These are phyloP conservation scores for Chironomus tepperi DNA, from an alignment of 1,140 invertebrate species.

Conservation along the genomic window DNA sequence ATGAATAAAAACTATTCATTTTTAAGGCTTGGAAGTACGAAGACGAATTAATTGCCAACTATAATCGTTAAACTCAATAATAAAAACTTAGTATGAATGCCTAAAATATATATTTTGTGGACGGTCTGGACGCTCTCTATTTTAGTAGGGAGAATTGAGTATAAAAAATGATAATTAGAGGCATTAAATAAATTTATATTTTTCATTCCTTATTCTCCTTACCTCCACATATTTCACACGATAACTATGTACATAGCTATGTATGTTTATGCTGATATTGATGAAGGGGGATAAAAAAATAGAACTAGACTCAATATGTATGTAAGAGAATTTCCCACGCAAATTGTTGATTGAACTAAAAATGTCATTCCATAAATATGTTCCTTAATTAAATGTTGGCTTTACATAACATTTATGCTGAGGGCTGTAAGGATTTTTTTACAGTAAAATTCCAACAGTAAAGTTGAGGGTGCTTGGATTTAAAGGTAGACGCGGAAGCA, in stretches of 20 bases:
- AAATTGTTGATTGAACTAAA: neutral
- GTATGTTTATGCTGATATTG: neutral
- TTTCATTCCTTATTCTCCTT: neutral
- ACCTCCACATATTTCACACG: conserved; percentile 5
- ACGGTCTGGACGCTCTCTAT: neutral
- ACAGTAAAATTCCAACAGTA: neutral
- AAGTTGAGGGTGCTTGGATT: neutral
- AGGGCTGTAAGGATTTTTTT: conserved; percentile 1
- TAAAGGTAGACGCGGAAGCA: neutral
- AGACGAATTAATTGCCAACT: no score
- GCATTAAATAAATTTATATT: no score
- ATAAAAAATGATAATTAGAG: neutral
- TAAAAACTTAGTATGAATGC: no score
- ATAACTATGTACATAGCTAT: neutral
- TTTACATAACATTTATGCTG: neutral
- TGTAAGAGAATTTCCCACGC: conserved; percentile 22
- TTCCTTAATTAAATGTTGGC: neutral
- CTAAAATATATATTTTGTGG: no score
- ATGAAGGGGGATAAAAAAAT: conserved; percentile 3
- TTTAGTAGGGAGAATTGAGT: no score
- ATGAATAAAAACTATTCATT: neutral
- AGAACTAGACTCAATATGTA: no score
- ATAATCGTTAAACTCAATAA: no score
- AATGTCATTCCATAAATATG: neutral
- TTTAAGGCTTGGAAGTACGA: no score